Evolutionary conservation across 1,140 invertebrate genomes (phyloP).

Genomic region (Aricia agestis): DNA sequence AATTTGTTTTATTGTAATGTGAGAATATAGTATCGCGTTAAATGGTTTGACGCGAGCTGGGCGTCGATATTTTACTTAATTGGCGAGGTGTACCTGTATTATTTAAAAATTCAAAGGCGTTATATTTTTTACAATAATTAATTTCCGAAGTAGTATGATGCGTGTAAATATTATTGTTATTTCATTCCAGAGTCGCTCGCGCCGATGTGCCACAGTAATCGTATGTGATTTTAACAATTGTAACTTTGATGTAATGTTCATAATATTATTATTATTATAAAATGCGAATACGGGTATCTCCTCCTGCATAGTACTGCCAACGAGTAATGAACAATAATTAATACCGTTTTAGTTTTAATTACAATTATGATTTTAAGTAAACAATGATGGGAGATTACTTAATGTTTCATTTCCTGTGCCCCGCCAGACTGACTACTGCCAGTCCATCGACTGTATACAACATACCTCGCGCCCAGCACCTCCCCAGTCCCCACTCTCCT

Average conservation of each 20-base stretch:
- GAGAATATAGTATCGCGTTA: background rate
- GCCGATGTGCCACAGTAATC: background rate
- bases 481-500: too few species aligned
- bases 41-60: background rate
- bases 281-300: background rate
- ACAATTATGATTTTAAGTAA: constrained; percentile 25
- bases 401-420: constrained; percentile 19
- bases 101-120: too few species aligned
- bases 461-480: too few species aligned
- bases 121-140: too few species aligned
- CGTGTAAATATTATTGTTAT: background rate
- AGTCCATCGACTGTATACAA: too few species aligned
- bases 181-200: constrained; percentile 1
- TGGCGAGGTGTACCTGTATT: background rate
- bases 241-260: background rate
- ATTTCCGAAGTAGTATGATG: background rate
- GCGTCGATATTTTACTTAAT: background rate
- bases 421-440: too few species aligned
- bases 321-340: constrained; percentile 7
- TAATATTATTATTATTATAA: background rate
- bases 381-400: constrained; percentile 22
- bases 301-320: constrained; percentile 14
- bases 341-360: constrained; percentile 1
- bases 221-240: background rate
- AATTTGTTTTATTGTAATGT: background rate